Evolutionary conservation across 2,113 vertebrate species (phyloP).

Genomic region (Bettongia penicillata): DNA sequence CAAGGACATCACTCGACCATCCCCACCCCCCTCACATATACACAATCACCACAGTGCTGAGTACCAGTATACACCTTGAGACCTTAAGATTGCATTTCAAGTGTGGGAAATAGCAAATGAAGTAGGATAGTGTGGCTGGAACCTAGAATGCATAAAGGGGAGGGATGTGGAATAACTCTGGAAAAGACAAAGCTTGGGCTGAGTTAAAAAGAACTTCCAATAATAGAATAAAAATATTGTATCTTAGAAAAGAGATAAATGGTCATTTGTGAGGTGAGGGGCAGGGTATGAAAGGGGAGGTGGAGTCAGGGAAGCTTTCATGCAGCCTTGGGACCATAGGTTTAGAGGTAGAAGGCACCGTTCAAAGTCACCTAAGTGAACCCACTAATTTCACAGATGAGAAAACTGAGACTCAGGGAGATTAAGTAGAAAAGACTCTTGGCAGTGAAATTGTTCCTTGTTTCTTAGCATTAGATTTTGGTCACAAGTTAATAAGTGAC

Average conservation of each 20-base stretch:
- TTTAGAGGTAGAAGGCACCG: not conserved
- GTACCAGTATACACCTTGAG: conserved; percentile 79
- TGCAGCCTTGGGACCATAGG: not conserved
- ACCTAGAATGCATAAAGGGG: not conserved
- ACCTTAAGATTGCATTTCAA: conserved; percentile 83
- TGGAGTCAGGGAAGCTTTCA: not conserved
- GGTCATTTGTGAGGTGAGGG: not conserved
- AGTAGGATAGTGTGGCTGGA: not conserved
- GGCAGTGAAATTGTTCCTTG: conserved; percentile 33
- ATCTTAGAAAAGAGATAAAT: not conserved
- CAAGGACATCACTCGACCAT: too few species aligned
- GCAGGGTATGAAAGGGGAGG: not conserved
- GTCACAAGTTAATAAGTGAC: not conserved
- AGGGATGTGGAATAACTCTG: not conserved
- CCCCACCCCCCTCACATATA: too few species aligned
- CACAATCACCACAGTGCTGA: too few species aligned
- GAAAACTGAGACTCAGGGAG: not conserved
- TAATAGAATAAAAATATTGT: not conserved
- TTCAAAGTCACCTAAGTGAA: not conserved
- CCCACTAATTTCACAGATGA: not conserved
- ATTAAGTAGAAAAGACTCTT: not conserved
- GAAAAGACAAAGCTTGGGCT: not conserved
- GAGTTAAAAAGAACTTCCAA: not conserved
- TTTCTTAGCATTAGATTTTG: conserved; percentile 14
- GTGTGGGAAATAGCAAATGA: not conserved